A percentile compares a stretch with the other conserved stretches of the same genome.
Conservation (phyloP, 2,113 vertebrate genomes). For the Herpetotheres cachinnans region DNA sequence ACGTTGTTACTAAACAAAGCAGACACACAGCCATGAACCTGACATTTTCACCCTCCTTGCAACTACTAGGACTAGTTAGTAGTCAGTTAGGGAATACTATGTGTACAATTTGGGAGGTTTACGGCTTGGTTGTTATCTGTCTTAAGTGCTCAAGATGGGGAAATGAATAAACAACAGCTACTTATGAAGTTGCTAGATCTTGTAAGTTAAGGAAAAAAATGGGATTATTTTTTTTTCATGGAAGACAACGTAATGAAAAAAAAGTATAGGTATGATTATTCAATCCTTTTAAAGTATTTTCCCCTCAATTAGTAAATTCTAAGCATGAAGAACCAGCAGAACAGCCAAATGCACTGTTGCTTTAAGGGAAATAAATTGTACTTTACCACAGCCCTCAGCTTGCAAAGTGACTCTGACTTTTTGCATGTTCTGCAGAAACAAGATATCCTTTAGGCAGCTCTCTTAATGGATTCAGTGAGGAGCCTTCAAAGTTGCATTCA, state of each 20-base stretch:
- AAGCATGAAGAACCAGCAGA: not conserved
- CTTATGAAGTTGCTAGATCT: not conserved
- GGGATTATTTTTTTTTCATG: not conserved
- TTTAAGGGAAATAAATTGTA: not conserved
- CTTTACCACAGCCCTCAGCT: not conserved
- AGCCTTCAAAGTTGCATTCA: constrained; percentile 20
- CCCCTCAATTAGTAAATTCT: not conserved
- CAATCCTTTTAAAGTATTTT: not conserved
- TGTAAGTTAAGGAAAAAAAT: not conserved
- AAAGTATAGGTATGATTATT: not conserved
- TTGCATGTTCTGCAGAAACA: constrained; percentile 31
- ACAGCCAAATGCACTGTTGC: not conserved
- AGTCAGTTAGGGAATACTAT: not conserved
- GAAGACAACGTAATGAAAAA: not conserved
- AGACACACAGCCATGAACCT: not conserved
- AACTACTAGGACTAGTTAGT: not conserved
- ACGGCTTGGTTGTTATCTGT: not conserved
- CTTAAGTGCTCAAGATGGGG: not conserved
- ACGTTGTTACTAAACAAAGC: not conserved
- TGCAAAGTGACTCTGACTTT: constrained; percentile 6
- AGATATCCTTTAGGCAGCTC: not conserved
- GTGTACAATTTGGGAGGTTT: not conserved
- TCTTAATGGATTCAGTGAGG: not conserved
- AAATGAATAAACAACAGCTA: not conserved
- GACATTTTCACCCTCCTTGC: not conserved